phyloP scores from a whole-genome alignment of 2,888 invertebrate genomes.

The Liodrosophila aerea region DNA sequence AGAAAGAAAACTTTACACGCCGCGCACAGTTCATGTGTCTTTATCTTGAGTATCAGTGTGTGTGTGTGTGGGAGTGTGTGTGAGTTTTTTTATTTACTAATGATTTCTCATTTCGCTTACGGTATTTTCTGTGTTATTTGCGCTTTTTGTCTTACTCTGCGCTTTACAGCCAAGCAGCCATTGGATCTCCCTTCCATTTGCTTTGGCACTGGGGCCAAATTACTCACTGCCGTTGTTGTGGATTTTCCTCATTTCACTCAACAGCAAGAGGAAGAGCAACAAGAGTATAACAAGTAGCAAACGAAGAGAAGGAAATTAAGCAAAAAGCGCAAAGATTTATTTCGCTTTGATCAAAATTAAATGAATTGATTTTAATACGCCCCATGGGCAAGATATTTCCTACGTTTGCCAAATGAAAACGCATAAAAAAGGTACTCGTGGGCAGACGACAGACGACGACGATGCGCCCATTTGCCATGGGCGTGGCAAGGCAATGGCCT shows the following conservation, averaged over 20 bases:
- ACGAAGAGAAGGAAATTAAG: conserved; percentile 67
- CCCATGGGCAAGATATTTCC: conserved; percentile 77
- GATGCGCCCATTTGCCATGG: no score
- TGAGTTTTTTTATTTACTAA: conserved; percentile 70
- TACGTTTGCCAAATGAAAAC: conserved; percentile 72
- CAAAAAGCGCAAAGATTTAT: conserved; percentile 77
- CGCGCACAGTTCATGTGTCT: conserved; percentile 64
- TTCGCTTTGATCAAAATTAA: conserved; percentile 77
- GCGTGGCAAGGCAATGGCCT: conserved; percentile 45
- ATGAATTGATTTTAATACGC: conserved; percentile 77
- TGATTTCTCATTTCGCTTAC: conserved; percentile 77
- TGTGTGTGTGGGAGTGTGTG: conserved; percentile 21
- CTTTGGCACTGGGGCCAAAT: conserved; percentile 59
- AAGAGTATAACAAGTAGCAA: conserved; percentile 30
- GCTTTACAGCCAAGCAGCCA: conserved; percentile 46
- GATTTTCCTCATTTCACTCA: conserved; percentile 62
- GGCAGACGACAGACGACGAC: conserved; percentile 1
- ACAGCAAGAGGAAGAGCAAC: conserved; percentile 22
- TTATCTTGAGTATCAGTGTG: conserved; percentile 46
- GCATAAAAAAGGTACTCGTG: conserved; percentile 60
- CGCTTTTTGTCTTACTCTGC: conserved; percentile 73
- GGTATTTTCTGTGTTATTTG: conserved; percentile 70
- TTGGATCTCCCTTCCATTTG: conserved; percentile 5
- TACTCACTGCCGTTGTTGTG: conserved; percentile 73
- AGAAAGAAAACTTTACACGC: conserved; percentile 70